A percentile compares a stretch with the other conserved stretches of the same genome.
phyloP scores from a whole-genome alignment of 2,888 invertebrate species.

The Tubulanus polymorphus region DNA sequence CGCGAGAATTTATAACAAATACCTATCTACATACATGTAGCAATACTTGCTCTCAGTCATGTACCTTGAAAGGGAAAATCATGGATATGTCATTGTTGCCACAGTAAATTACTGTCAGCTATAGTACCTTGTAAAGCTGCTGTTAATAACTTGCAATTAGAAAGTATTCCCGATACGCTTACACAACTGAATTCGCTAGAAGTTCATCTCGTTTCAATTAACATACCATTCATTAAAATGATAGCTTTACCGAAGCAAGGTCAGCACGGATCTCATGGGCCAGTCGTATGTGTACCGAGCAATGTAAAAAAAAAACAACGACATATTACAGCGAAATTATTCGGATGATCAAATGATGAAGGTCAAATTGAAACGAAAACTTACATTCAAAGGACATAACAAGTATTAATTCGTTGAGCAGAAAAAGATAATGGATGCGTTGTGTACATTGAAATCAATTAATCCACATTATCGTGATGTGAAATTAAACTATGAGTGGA shows the following conservation, averaged over 20 bases:
- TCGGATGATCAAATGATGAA: too few relatives aligned
- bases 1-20: too few relatives aligned
- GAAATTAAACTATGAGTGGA: too few relatives aligned
- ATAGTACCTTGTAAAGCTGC: conserved; percentile 14
- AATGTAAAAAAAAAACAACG: conserved; percentile 15
- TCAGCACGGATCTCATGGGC: conserved; percentile 19
- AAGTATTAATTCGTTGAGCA: too few relatives aligned
- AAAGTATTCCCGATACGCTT: conserved; percentile 15
- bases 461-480: too few relatives aligned
- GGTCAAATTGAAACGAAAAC: conserved; percentile 9
- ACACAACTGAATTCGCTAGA: conserved; percentile 18
- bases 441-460: too few relatives aligned
- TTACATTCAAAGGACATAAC: conserved; percentile 11
- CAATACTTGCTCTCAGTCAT: too few relatives aligned
- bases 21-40: too few relatives aligned
- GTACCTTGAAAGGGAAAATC: too few relatives aligned
- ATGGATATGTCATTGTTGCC: background rate
- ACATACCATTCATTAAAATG: conserved; percentile 22
- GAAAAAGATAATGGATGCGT: too few relatives aligned
- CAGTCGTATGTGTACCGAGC: conserved; percentile 19
- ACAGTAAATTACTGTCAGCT: background rate
- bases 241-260: conserved; percentile 17
- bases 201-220: conserved; percentile 16
- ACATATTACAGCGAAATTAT: too few relatives aligned
- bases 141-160: conserved; percentile 14